A percentile compares a stretch with the other conserved stretches of the same genome.
Evolutionary conservation across 2,888 invertebrate species (phyloP).

Genomic region (Aproaerema taeniolella): DNA sequence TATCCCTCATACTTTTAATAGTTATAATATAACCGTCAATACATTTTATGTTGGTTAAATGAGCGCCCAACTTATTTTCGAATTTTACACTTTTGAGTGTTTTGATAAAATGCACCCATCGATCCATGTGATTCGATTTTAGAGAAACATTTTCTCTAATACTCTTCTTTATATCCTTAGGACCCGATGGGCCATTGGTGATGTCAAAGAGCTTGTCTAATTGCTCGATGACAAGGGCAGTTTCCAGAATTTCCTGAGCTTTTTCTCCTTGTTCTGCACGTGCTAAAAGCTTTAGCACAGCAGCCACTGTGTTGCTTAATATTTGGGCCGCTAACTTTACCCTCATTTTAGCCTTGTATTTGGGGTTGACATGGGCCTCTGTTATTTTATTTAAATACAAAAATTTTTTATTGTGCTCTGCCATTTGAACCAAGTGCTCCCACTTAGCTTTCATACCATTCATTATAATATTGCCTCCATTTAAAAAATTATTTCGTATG

Average conservation of each 20-base stretch:
- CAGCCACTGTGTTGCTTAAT: conserved; percentile 17
- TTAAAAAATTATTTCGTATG: no score
- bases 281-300: conserved; percentile 10
- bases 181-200: conserved; percentile 12
- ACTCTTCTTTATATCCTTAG: conserved; percentile 9
- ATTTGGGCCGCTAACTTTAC: no score
- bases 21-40: no score
- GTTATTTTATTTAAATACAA: conserved; percentile 12
- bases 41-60: no score
- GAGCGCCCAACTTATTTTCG: no score
- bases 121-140: conserved; percentile 6
- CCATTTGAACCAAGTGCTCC: neutral
- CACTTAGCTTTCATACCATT: no score
- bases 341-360: conserved; percentile 14
- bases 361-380: conserved; percentile 8
- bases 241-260: conserved; percentile 4
- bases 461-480: no score
- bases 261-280: neutral
- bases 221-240: conserved; percentile 9
- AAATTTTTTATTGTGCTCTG: neutral
- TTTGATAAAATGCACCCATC: conserved; percentile 4
- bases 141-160: conserved; percentile 11
- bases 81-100: no score
- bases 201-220: conserved; percentile 15
- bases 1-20: no score